These are phyloP conservation scores for Gallinago undulata DNA, from an alignment of 2,113 vertebrate species.

Conservation along the genomic window DNA sequence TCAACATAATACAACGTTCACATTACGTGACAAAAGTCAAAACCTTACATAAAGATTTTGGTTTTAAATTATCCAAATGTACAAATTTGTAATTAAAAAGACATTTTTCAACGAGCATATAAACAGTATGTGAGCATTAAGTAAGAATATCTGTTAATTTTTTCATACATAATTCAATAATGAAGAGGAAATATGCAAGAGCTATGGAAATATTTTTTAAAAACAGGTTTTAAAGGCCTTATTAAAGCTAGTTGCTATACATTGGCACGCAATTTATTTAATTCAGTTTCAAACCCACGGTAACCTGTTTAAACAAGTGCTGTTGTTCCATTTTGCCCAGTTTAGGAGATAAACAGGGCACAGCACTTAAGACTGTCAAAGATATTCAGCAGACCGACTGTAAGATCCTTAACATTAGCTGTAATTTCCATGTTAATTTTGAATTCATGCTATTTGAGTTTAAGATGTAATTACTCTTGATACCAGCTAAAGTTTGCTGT, in stretches of 20 bases:
- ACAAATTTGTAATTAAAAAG: neutral
- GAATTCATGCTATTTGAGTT: neutral
- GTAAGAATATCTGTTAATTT: neutral
- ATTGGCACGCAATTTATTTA: neutral
- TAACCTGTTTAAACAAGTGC: neutral
- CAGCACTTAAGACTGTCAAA: neutral
- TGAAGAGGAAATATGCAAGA: neutral
- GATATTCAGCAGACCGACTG: neutral
- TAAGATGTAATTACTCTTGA: neutral
- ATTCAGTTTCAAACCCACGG: neutral
- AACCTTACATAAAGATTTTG: neutral
- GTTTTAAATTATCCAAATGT: neutral
- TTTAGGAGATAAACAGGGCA: neutral
- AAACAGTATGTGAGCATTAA: neutral
- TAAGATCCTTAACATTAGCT: neutral
- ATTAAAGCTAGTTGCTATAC: neutral
- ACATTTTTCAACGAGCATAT: neutral
- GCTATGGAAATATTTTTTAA: neutral
- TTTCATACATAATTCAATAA: neutral
- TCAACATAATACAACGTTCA: neutral
- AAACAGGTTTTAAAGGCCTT: neutral
- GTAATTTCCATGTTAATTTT: conserved; percentile 5
- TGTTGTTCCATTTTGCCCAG: neutral
- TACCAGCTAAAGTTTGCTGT: neutral
- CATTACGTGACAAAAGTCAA: neutral